phyloP scores from a whole-genome alignment of 2,888 invertebrate species.

The Coleophora flavipennella region DNA sequence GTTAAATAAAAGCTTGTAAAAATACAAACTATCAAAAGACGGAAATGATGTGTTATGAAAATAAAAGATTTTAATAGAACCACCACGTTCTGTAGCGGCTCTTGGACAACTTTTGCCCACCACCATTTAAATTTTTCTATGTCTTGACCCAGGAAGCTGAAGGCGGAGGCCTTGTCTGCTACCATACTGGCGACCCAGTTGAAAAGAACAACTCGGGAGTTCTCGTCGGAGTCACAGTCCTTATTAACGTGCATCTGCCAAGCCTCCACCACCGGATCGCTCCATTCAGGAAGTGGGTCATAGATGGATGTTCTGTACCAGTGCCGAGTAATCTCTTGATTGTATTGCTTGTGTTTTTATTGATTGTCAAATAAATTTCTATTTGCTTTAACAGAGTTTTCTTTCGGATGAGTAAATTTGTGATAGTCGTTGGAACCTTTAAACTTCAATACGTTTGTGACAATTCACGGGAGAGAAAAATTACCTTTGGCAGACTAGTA shows the following conservation, averaged over 20 bases:
- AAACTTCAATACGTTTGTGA: too few relatives aligned
- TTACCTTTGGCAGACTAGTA: too few relatives aligned
- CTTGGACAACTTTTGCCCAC: neutral
- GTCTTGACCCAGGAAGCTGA: conserved; percentile 31
- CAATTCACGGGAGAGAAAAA: too few relatives aligned
- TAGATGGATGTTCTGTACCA: conserved; percentile 13
- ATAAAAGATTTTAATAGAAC: neutral
- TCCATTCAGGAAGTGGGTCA: conserved; percentile 33
- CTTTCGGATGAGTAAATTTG: too few relatives aligned
- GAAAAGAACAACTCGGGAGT: conserved; percentile 31
- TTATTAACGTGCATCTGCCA: conserved; percentile 32
- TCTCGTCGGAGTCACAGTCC: conserved; percentile 37
- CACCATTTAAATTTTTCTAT: neutral
- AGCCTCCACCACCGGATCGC: conserved; percentile 33
- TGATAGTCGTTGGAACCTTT: too few relatives aligned
- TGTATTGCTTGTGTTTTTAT: too few relatives aligned
- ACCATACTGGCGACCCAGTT: conserved; percentile 37
- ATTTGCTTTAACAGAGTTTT: too few relatives aligned
- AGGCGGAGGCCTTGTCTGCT: conserved; percentile 43
- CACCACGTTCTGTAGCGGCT: neutral
- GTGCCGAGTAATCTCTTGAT: too few relatives aligned
- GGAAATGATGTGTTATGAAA: too few relatives aligned
- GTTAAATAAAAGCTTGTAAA: too few relatives aligned
- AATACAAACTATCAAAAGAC: too few relatives aligned
- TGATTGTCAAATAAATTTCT: too few relatives aligned